phyloP scores from a whole-genome alignment of 1,140 invertebrate genomes.

The Drosophila serrata region DNA sequence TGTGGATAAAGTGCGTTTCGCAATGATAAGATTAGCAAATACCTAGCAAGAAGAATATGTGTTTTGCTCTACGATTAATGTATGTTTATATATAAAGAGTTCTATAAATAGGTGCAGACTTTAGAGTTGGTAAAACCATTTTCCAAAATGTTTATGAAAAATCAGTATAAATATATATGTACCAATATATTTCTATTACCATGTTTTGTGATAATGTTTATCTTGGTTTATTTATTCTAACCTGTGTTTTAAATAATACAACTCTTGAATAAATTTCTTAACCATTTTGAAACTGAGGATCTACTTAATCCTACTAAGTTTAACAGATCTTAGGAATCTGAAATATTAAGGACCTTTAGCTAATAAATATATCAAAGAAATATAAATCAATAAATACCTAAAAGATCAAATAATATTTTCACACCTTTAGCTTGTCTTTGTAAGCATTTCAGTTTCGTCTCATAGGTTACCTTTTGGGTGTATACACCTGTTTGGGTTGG shows the following conservation, averaged over 20 bases:
- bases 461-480: not conserved
- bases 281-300: no score
- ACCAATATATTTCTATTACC: not conserved
- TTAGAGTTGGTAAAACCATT: not conserved
- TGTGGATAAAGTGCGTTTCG: conserved; percentile 38
- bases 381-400: no score
- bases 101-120: not conserved
- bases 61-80: not conserved
- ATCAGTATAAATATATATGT: not conserved
- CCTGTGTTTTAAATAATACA: no score
- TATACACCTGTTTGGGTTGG: conserved; percentile 36
- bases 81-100: no score
- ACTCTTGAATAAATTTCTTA: no score
- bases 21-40: conserved; percentile 16
- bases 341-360: no score
- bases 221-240: no score
- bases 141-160: not conserved
- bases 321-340: no score
- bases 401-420: no score
- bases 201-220: not conserved
- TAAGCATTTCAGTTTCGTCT: not conserved
- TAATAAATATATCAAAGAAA: no score
- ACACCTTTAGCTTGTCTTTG: not conserved
- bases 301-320: no score
- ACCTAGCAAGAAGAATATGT: not conserved